A percentile compares a stretch with the other conserved stretches of the same genome.
These are phyloP conservation scores for Heliothis subflexa DNA, from an alignment of 1,140 invertebrate genomes.

Conservation along the genomic window DNA sequence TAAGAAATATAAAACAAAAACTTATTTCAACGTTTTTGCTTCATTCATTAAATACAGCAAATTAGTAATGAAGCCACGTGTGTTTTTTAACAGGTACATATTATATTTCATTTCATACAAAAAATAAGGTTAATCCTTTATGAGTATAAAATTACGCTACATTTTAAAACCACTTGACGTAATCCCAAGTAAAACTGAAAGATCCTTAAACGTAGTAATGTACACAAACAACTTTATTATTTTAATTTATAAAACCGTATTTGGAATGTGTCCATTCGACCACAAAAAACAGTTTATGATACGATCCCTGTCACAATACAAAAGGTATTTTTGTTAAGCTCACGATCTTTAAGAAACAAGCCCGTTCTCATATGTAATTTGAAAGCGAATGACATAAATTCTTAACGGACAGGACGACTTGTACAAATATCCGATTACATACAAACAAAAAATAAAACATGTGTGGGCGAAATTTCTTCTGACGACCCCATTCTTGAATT, in stretches of 20 bases:
- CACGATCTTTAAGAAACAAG: slow-evolving; percentile 36
- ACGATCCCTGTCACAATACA: slow-evolving; percentile 42
- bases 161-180: background rate
- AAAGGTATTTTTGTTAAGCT: slow-evolving; percentile 45
- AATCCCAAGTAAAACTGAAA: background rate
- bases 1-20: background rate
- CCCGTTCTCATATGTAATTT: slow-evolving; percentile 37
- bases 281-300: slow-evolving; percentile 27
- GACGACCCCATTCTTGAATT: slow-evolving; percentile 44
- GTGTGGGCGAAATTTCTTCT: slow-evolving; percentile 55
- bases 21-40: background rate
- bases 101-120: no score
- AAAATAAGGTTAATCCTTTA: no score
- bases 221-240: slow-evolving; percentile 20
- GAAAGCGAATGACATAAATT: slow-evolving; percentile 51
- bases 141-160: background rate
- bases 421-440: slow-evolving; percentile 53
- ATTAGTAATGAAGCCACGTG: no score
- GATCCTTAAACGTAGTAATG: background rate
- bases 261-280: slow-evolving; percentile 20
- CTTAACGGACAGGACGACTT: slow-evolving; percentile 47
- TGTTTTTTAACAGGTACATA: no score
- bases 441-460: slow-evolving; percentile 49
- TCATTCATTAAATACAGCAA: no score
- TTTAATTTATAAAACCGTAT: slow-evolving; percentile 29